These are phyloP conservation scores for Ormyrus pomaceus DNA, from an alignment of 2,888 invertebrate genomes.

Conservation along the genomic window DNA sequence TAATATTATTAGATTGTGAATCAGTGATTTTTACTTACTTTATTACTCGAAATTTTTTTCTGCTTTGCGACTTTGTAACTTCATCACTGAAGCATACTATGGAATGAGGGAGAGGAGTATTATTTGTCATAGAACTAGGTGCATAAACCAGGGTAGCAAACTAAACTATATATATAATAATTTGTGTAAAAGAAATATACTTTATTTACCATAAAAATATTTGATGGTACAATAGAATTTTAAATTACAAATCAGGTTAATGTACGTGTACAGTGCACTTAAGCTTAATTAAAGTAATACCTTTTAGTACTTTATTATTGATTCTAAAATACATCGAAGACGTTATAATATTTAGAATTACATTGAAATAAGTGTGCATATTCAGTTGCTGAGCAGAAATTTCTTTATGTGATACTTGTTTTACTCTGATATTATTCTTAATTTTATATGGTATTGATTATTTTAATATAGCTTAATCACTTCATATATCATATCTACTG, in stretches of 20 bases:
- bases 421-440: slow-evolving; percentile 46
- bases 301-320: slow-evolving; percentile 36
- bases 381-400: slow-evolving; percentile 35
- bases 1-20: slow-evolving; percentile 7
- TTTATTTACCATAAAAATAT: slow-evolving; percentile 48
- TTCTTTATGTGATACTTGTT: slow-evolving; percentile 53
- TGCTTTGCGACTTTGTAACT: slow-evolving; percentile 6
- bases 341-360: slow-evolving; percentile 32
- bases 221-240: slow-evolving; percentile 45
- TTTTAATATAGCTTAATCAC: neutral
- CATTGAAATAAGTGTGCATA: slow-evolving; percentile 15
- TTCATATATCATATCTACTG: slow-evolving; percentile 6
- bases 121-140: slow-evolving; percentile 53
- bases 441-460: slow-evolving; percentile 27
- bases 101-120: slow-evolving; percentile 55
- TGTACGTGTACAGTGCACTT: slow-evolving; percentile 50
- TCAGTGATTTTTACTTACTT: slow-evolving; percentile 11
- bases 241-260: slow-evolving; percentile 43
- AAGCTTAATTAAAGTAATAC: slow-evolving; percentile 33
- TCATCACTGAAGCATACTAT: slow-evolving; percentile 41
- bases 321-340: slow-evolving; percentile 38
- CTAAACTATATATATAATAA: slow-evolving; percentile 48
- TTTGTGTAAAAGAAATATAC: slow-evolving; percentile 55
- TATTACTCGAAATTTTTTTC: slow-evolving; percentile 17
- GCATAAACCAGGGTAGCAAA: slow-evolving; percentile 59